Conservation (phyloP, 92 coral and sea anemone genomes). For the Umimayanthus chanpuru region DNA sequence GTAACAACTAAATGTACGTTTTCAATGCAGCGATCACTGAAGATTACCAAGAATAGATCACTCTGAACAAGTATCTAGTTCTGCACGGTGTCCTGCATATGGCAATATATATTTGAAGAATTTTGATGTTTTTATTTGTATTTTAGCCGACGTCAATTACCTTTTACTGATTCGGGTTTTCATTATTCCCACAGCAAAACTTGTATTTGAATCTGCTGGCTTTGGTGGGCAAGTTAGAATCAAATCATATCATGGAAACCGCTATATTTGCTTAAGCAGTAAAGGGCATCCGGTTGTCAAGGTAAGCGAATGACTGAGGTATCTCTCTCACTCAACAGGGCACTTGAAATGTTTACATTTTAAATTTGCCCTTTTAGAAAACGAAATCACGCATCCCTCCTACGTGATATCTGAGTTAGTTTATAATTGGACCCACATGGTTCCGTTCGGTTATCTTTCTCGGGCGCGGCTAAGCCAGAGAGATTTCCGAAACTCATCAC, state of each 20-base stretch:
- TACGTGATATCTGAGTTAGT: constrained; percentile 15
- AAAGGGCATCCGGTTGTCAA: constrained; percentile 56
- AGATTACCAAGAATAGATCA: too few relatives aligned
- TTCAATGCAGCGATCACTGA: not conserved
- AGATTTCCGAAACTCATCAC: not conserved
- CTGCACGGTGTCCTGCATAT: not conserved
- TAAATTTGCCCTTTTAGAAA: not conserved
- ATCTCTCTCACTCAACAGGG: not conserved
- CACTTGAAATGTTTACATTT: not conserved
- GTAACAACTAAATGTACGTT: too few relatives aligned
- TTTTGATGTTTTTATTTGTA: not conserved
- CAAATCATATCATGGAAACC: constrained; percentile 59
- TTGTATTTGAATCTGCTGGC: constrained; percentile 70
- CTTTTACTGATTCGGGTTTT: not conserved
- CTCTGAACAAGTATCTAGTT: not conserved
- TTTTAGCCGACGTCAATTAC: not conserved
- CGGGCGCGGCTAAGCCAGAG: not conserved
- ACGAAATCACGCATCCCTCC: not conserved
- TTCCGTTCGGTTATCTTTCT: not conserved
- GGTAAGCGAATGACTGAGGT: constrained; percentile 44
- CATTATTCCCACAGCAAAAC: constrained; percentile 61
- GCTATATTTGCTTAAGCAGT: constrained; percentile 59
- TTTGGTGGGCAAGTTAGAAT: constrained; percentile 69
- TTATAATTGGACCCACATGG: not conserved
- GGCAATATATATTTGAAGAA: too few relatives aligned